Evolutionary conservation across 2,113 vertebrate species (phyloP).

Genomic region (Mungos mungo): DNA sequence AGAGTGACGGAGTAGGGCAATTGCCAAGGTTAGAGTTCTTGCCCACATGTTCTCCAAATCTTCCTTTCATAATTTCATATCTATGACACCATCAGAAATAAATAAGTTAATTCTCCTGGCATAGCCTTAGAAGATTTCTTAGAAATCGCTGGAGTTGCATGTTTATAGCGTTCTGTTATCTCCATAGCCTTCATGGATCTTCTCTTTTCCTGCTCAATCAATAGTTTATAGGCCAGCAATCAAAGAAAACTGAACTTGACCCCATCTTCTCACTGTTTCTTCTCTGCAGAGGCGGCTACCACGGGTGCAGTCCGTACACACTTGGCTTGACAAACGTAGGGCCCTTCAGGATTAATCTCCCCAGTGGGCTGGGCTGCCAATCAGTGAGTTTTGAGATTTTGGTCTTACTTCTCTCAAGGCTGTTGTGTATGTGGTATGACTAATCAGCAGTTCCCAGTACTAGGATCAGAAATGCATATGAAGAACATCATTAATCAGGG

Average conservation of each 20-base stretch:
- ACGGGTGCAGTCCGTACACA: constrained; percentile 89
- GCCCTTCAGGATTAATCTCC: constrained; percentile 87
- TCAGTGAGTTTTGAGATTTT: constrained; percentile 78
- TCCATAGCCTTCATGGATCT: not conserved
- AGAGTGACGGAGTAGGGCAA: not conserved
- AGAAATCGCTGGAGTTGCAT: not conserved
- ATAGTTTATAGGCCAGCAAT: not conserved
- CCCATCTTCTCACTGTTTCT: not conserved
- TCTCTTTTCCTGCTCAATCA: not conserved
- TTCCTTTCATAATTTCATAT: constrained; percentile 5
- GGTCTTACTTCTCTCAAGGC: not conserved
- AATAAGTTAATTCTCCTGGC: not conserved
- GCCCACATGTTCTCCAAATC: not conserved
- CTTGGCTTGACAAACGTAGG: constrained; percentile 89
- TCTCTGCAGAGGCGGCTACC: constrained; percentile 91
- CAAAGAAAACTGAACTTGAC: constrained; percentile 26
- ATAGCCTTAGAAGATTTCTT: not conserved
- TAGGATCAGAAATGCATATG: not conserved
- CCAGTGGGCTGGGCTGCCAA: constrained; percentile 88
- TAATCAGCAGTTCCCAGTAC: not conserved
- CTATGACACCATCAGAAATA: not conserved
- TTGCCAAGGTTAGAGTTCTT: not conserved
- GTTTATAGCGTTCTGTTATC: not conserved
- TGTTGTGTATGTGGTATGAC: not conserved
- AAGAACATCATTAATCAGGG: not conserved